phyloP scores from a whole-genome alignment of 2,888 invertebrate species.

The Euproctis similis region DNA sequence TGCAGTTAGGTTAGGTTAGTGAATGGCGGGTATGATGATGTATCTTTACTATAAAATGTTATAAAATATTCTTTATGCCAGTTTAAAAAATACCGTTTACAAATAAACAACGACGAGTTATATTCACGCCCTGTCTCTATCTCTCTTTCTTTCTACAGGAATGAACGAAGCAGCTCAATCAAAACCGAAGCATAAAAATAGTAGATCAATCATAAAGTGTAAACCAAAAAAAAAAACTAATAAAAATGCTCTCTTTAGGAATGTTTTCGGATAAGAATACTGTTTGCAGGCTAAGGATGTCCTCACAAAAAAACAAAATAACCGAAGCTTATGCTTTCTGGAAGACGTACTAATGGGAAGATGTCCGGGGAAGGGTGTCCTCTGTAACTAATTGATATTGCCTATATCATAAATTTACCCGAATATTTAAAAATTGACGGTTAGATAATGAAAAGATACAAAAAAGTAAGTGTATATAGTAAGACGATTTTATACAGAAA shows the following conservation, averaged over 20 bases:
- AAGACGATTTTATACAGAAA: no score
- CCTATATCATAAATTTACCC: constrained; percentile 3
- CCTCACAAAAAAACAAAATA: constrained; percentile 3
- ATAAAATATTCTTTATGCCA: no score
- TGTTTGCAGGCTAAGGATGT: constrained; percentile 5
- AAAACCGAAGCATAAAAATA: constrained; percentile 2
- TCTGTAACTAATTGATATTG: neutral
- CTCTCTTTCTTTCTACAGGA: constrained; percentile 5
- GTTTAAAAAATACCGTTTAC: no score
- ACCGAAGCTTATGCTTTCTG: constrained; percentile 20
- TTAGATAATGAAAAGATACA: constrained; percentile 24
- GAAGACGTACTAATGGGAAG: constrained; percentile 25
- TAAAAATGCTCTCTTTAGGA: no score
- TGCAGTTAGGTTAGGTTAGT: no score
- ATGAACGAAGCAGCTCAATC: constrained; percentile 20
- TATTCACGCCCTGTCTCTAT: no score
- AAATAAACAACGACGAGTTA: constrained; percentile 1
- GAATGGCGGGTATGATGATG: no score
- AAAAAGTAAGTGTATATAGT: no score
- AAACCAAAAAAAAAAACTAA: no score
- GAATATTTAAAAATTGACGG: constrained; percentile 3
- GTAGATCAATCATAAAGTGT: no score
- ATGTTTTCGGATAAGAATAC: constrained; percentile 3
- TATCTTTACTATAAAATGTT: no score
- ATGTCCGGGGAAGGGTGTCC: constrained; percentile 9